Percentiles rank a stretch among this genome's conserved stretches.
Conservation (phyloP, 2,888 invertebrate species). For the Drosophila subquinaria region DNA sequence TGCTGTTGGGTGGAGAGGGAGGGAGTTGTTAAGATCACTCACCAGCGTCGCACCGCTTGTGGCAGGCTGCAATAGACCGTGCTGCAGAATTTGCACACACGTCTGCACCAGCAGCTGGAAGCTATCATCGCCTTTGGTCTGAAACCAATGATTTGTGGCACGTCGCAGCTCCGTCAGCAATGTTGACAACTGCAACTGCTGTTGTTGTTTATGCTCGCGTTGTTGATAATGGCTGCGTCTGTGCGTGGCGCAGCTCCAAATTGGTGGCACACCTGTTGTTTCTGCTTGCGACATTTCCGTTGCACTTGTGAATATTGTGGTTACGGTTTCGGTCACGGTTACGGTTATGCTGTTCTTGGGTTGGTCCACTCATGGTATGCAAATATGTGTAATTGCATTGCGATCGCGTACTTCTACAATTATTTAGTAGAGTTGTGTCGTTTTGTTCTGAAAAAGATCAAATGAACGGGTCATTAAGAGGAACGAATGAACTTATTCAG, state of each 20-base stretch:
- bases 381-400: constrained; percentile 30
- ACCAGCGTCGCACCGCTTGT: constrained; percentile 24
- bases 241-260: constrained; percentile 48
- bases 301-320: constrained; percentile 8
- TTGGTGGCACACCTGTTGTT: constrained; percentile 29
- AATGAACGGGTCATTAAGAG: too few species aligned
- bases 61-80: constrained; percentile 65
- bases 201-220: constrained; percentile 40
- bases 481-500: too few species aligned
- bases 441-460: too few species aligned
- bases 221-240: constrained; percentile 44
- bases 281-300: constrained; percentile 2
- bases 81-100: constrained; percentile 72
- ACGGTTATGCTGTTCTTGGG: constrained; percentile 10
- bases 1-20: not conserved
- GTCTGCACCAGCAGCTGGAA: constrained; percentile 58
- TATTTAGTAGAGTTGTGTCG: not conserved
- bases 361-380: constrained; percentile 33
- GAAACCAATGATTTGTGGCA: constrained; percentile 68
- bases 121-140: constrained; percentile 50
- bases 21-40: constrained; percentile 5
- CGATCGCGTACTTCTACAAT: constrained; percentile 32
- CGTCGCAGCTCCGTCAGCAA: constrained; percentile 52
- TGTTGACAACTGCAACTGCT: constrained; percentile 29
- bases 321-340: constrained; percentile 2